These are phyloP conservation scores for Salminus brasiliensis DNA, from an alignment of 2,113 vertebrate species.

Conservation along the genomic window DNA sequence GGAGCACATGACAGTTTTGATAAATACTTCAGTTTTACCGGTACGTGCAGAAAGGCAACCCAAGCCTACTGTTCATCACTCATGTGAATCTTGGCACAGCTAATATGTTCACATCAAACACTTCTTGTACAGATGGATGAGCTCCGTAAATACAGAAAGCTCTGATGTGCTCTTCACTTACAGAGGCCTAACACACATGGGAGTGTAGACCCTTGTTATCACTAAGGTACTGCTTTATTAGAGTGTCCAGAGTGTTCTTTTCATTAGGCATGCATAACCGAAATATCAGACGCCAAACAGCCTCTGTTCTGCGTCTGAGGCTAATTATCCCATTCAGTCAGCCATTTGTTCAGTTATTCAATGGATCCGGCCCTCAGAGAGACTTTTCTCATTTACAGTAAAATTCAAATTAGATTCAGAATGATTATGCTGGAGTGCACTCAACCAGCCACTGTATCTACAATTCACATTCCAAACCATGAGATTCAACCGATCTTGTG, in stretches of 20 bases:
- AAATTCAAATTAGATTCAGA: conserved; percentile 41
- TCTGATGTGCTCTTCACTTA: not conserved
- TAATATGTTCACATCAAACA: not conserved
- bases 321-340: conserved; percentile 47
- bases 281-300: conserved; percentile 39
- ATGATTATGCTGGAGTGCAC: conserved; percentile 22
- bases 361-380: conserved; percentile 12
- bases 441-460: not conserved
- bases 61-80: not conserved
- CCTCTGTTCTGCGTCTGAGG: conserved; percentile 20
- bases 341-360: conserved; percentile 43
- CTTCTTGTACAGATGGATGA: not conserved
- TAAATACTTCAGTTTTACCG: not conserved
- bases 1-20: not conserved
- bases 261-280: conserved; percentile 30
- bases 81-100: not conserved
- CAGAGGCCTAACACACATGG: not conserved
- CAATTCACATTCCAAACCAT: conserved; percentile 15
- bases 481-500: not conserved
- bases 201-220: not conserved
- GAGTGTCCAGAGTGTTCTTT: conserved; percentile 4
- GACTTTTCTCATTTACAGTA: conserved; percentile 30
- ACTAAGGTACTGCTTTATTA: not conserved
- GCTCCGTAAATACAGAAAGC: not conserved
- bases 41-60: not conserved